Conservation (phyloP, 2,888 invertebrate genomes). For the Cephus pygmeus region DNA sequence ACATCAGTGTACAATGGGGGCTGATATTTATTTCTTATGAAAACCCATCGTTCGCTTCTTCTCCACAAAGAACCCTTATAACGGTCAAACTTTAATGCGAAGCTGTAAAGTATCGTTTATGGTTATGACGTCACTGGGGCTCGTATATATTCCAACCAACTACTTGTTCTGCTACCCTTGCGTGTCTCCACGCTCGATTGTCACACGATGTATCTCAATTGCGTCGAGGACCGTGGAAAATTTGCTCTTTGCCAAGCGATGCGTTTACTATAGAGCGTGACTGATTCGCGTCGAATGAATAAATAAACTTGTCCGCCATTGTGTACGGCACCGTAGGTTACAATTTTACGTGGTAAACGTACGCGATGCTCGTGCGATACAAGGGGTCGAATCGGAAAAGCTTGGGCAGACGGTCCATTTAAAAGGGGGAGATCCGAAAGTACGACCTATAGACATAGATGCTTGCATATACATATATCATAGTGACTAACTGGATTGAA, state of each 20-base stretch:
- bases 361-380: background rate
- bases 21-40: background rate
- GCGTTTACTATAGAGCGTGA: slow-evolving; percentile 48
- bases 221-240: slow-evolving; percentile 41
- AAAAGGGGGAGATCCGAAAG: background rate
- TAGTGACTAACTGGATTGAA: slow-evolving; percentile 60
- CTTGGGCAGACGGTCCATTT: background rate
- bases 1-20: background rate
- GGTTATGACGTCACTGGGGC: background rate
- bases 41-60: background rate
- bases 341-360: background rate
- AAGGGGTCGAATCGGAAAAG: background rate
- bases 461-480: background rate
- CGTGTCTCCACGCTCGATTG: background rate
- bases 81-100: background rate
- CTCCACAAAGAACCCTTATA: background rate
- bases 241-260: slow-evolving; percentile 32
- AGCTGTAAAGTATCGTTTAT: background rate
- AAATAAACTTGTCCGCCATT: slow-evolving; percentile 44
- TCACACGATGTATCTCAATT: slow-evolving; percentile 10
- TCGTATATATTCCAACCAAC: background rate
- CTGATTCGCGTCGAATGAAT: slow-evolving; percentile 50
- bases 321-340: background rate
- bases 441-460: background rate
- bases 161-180: background rate